These are phyloP conservation scores for Daboia siamensis DNA, from an alignment of 2,113 vertebrate genomes.

Conservation along the genomic window DNA sequence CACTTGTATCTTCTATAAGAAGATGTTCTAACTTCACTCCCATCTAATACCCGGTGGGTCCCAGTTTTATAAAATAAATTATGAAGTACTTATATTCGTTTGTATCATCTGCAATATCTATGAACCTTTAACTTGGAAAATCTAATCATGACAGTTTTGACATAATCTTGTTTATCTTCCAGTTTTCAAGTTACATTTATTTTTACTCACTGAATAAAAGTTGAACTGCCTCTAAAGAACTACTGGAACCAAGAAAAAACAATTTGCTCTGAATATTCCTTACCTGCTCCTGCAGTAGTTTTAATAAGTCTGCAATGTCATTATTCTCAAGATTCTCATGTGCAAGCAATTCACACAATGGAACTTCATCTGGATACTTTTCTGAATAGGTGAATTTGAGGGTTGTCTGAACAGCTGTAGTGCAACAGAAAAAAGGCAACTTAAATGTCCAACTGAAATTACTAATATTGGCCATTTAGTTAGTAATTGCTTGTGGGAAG, in stretches of 20 bases:
- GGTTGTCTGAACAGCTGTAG: conserved; percentile 83
- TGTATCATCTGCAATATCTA: background rate
- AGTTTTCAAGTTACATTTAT: background rate
- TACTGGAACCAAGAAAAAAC: background rate
- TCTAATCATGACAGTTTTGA: background rate
- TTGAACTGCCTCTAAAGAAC: background rate
- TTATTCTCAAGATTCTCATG: conserved; percentile 91
- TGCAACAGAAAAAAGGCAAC: conserved; percentile 46
- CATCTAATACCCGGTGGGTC: background rate
- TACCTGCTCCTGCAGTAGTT: conserved; percentile 88
- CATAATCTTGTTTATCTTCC: background rate
- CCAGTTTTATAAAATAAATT: background rate
- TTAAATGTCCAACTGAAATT: background rate
- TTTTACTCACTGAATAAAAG: background rate
- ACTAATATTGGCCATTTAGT: background rate
- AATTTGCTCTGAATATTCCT: conserved; percentile 33
- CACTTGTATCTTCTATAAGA: background rate
- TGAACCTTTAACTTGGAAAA: background rate
- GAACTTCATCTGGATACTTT: conserved; percentile 91
- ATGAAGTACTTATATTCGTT: background rate
- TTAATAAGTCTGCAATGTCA: conserved; percentile 80
- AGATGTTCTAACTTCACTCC: background rate
- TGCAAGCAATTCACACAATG: conserved; percentile 87
- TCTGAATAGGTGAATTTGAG: conserved; percentile 95
- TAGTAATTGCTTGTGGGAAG: background rate